These are phyloP conservation scores for Hoplodrina ambigua DNA, from an alignment of 2,888 invertebrate genomes.

Conservation along the genomic window DNA sequence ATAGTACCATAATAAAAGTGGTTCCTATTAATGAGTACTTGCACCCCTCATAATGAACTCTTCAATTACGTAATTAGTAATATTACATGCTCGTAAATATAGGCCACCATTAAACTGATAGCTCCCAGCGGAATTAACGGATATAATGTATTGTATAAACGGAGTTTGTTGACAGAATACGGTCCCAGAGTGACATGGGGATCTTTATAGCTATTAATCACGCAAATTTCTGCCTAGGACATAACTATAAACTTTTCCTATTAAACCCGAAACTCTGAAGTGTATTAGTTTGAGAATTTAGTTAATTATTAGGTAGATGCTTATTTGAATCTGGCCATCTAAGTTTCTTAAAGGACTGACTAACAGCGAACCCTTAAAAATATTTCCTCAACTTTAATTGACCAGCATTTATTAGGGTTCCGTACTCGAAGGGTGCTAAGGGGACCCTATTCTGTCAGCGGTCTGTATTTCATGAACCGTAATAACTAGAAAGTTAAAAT, in stretches of 20 bases:
- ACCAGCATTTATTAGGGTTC: no score
- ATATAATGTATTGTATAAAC: conserved; percentile 12
- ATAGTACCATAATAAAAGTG: no score
- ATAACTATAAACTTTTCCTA: conserved; percentile 40
- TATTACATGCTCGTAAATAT: neutral
- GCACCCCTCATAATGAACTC: neutral
- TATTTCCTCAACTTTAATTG: no score
- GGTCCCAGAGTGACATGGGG: conserved; percentile 19
- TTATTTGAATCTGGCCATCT: neutral
- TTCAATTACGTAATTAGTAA: conserved; percentile 4
- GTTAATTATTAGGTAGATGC: conserved; percentile 6
- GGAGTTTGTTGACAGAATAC: conserved; percentile 20
- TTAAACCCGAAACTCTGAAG: conserved; percentile 23
- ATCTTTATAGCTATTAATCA: conserved; percentile 21
- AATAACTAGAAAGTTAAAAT: no score
- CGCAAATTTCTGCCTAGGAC: conserved; percentile 22
- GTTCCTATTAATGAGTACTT: neutral
- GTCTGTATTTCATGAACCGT: no score
- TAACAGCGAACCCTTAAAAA: neutral
- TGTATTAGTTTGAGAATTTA: conserved; percentile 3
- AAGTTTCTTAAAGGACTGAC: neutral
- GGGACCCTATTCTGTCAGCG: no score
- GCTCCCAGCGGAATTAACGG: neutral
- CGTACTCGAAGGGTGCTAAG: no score
- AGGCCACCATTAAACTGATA: neutral